Percentiles rank a stretch among this genome's conserved stretches.
phyloP scores from a whole-genome alignment of 2,888 invertebrate genomes.

The Melangyna quadrimaculata region DNA sequence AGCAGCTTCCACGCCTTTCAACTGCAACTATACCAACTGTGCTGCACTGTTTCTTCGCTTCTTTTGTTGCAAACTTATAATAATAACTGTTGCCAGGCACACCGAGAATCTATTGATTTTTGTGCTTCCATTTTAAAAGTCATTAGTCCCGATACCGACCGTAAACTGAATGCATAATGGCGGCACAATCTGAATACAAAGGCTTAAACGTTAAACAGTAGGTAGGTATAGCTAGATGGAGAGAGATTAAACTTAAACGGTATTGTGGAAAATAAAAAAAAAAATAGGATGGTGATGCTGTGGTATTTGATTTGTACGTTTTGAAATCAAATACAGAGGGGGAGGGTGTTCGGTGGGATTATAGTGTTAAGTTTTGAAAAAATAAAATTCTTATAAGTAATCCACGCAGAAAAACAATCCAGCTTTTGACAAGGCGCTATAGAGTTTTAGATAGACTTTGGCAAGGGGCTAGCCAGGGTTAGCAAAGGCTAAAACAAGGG shows the following conservation, averaged over 20 bases:
- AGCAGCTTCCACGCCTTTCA: not conserved
- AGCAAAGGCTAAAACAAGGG: too few species aligned
- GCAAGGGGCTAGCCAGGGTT: too few species aligned
- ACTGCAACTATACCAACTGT: not conserved
- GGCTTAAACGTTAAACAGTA: not conserved
- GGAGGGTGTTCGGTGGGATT: not conserved
- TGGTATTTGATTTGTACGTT: not conserved
- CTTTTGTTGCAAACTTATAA: not conserved
- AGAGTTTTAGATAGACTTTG: too few species aligned
- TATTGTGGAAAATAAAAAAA: not conserved
- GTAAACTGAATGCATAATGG: constrained; percentile 51
- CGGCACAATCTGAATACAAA: constrained; percentile 51
- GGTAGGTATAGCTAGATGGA: not conserved
- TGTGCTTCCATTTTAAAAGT: constrained; percentile 41
- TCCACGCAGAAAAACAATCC: too few species aligned
- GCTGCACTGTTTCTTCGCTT: not conserved
- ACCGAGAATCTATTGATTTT: constrained; percentile 49
- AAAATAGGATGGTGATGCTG: not conserved
- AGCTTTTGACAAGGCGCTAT: too few species aligned
- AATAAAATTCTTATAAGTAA: too few species aligned
- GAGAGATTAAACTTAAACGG: constrained; percentile 19
- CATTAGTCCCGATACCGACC: constrained; percentile 44
- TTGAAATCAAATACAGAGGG: not conserved
- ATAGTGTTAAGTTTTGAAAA: too few species aligned
- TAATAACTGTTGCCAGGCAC: constrained; percentile 15